These are phyloP conservation scores for Anoplius nigerrimus DNA, from an alignment of 2,888 invertebrate species.

Conservation along the genomic window DNA sequence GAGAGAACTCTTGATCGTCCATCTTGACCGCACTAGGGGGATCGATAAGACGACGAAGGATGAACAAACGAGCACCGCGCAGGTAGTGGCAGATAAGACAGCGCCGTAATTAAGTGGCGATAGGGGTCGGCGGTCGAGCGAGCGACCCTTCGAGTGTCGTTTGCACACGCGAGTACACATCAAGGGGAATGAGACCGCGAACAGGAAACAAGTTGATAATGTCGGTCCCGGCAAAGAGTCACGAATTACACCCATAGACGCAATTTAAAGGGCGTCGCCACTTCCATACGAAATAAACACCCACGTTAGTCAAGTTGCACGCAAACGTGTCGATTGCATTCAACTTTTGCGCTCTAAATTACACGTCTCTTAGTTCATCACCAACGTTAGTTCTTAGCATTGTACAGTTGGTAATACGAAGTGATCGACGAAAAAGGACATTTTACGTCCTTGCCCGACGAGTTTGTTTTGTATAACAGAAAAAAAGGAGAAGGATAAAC, in stretches of 20 bases:
- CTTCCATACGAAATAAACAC: too few relatives aligned
- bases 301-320: too few relatives aligned
- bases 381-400: too few relatives aligned
- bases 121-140: conserved; percentile 32
- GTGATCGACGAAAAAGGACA: too few relatives aligned
- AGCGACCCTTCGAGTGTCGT: conserved; percentile 20
- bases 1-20: conserved; percentile 2
- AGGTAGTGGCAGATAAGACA: conserved; percentile 40
- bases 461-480: too few relatives aligned
- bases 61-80: conserved; percentile 14
- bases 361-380: too few relatives aligned
- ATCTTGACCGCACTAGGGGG: neutral
- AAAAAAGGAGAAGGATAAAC: too few relatives aligned
- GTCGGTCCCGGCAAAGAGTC: conserved; percentile 40
- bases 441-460: too few relatives aligned
- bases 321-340: too few relatives aligned
- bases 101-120: conserved; percentile 54
- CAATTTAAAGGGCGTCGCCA: neutral
- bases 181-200: conserved; percentile 18
- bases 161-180: conserved; percentile 38
- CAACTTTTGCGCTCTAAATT: too few relatives aligned
- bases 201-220: conserved; percentile 39
- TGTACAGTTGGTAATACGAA: too few relatives aligned
- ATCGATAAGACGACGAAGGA: conserved; percentile 10
- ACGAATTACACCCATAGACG: conserved; percentile 21